Evolutionary conservation across 2,888 invertebrate genomes (phyloP), one percentile per base, ranked within the genome.

Genomic region (Pheosia gnoma): DNA sequence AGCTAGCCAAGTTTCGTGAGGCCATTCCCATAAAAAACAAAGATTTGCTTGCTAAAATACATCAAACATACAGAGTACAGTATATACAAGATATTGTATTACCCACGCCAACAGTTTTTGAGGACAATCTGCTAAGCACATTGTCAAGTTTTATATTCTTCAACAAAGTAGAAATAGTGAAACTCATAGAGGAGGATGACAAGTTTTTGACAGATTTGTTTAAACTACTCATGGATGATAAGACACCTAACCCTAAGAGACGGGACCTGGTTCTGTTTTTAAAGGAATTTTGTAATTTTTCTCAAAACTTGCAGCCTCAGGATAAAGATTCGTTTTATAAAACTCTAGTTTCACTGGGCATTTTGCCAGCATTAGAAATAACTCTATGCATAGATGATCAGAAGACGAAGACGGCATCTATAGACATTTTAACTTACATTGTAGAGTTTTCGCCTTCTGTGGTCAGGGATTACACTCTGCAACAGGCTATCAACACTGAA

Each of bases 101-200:
- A 85, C 99, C 99, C 38, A 98, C 99, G 58, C 99, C 99, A 10
- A 99, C 99, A 75, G 98, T 99, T 79, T 99, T 99, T 91, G 99
- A 99, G 88, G 99, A 99, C 90, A 99, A 99, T 89, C 96, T 99
- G 96, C 95, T 99, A 72, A 99, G 98, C 82, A 98, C 99, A 66
- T 94, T 99, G 82, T 98, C 98, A 87, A 99, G 99, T 95, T 99
- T 99, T 95, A 98, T 99, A 93, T 99, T 99, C 95, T 99, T 99
- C 94, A 99, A 99, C 94, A 99, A 99, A 94, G 98, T 99, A 86
- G 99, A 99, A 95, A 99, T 99, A 93, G 99, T 99, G 77, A 98
- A 98, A 77, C 95, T 98, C 84, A 97, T 99, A 88, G 96, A 99
- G 95, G 99, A 99, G 84, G 99, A 99, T 94, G 99, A 99, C 80